Conservation (phyloP, 2,797 vertebrate genomes). For the Otolemur crassicaudatus region DNA sequence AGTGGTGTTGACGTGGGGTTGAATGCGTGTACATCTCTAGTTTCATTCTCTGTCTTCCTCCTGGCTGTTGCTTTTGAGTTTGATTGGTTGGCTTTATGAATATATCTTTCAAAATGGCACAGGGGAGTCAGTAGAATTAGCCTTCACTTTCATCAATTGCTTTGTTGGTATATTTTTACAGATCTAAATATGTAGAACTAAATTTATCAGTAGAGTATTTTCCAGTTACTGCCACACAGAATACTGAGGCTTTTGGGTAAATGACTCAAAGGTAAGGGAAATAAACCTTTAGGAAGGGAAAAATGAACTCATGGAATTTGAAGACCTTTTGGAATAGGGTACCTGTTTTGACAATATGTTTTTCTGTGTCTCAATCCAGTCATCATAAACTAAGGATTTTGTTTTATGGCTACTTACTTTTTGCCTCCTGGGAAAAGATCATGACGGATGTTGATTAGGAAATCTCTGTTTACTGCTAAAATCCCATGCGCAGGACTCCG, state of each 20-base stretch:
- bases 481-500: not conserved
- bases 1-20: not conserved
- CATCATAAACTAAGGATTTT: constrained; percentile 31
- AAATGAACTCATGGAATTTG: constrained; percentile 13
- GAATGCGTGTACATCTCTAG: not conserved
- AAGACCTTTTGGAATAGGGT: not conserved
- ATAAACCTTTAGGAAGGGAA: not conserved
- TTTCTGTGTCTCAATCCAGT: not conserved
- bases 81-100: constrained; percentile 62
- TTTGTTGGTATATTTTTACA: constrained; percentile 60
- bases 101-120: constrained; percentile 61
- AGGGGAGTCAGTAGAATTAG: constrained; percentile 26
- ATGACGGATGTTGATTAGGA: not conserved
- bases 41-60: constrained; percentile 56
- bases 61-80: constrained; percentile 43
- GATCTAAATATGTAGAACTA: not conserved
- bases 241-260: constrained; percentile 37
- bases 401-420: constrained; percentile 15
- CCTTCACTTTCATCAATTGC: constrained; percentile 31
- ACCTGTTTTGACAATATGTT: not conserved
- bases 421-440: constrained; percentile 48
- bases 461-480: not conserved
- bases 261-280: constrained; percentile 38
- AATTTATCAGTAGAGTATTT: constrained; percentile 55
- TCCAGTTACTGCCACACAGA: not conserved